Evolutionary conservation across 2,888 invertebrate genomes (phyloP).

Genomic region (Yponomeuta evonymella): DNA sequence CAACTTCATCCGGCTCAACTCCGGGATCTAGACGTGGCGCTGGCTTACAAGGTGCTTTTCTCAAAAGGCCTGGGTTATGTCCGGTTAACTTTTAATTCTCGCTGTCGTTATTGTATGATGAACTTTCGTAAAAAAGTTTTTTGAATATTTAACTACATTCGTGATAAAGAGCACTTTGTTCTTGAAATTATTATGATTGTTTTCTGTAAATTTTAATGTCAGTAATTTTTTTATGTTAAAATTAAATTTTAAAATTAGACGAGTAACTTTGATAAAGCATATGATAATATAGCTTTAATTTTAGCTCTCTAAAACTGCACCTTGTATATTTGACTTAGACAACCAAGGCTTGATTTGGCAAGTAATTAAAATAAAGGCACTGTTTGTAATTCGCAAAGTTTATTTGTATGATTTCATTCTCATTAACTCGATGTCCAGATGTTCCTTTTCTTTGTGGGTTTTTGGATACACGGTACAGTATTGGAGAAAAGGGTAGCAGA

Average conservation of each 20-base stretch:
- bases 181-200: no score
- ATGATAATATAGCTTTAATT: background rate
- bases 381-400: conserved; percentile 15
- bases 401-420: background rate
- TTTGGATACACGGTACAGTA: background rate
- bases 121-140: no score
- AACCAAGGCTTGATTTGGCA: conserved; percentile 1
- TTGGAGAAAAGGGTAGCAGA: no score
- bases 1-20: conserved; percentile 31
- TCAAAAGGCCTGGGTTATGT: background rate
- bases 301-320: background rate
- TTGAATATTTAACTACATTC: no score
- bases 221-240: background rate
- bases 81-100: no score
- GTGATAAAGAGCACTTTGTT: no score
- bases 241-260: no score
- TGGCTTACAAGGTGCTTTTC: background rate
- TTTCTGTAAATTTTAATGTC: no score
- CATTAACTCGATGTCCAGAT: background rate
- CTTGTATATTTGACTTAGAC: background rate
- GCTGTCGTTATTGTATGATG: no score
- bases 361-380: conserved; percentile 20
- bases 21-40: conserved; percentile 25
- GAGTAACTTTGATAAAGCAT: background rate
- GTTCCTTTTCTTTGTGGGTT: conserved; percentile 36